Conservation (phyloP, 2,113 vertebrate species). For the Phrynosoma platyrhinos region DNA sequence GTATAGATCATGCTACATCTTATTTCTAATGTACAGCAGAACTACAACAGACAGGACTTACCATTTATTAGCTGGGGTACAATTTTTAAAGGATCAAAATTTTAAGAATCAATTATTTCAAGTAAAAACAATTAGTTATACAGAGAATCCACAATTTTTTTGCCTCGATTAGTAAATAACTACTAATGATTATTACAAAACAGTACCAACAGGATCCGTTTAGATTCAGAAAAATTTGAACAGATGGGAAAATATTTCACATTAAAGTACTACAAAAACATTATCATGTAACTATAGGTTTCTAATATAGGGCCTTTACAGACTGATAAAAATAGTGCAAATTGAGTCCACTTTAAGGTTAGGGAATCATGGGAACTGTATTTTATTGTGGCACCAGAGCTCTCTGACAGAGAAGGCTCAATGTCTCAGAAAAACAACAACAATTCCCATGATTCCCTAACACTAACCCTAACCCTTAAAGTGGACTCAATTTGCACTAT, state of each 20-base stretch:
- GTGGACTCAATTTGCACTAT: no score
- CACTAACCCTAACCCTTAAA: no score
- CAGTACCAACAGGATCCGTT: not conserved
- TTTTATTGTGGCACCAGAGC: no score
- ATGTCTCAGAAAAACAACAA: no score
- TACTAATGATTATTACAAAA: not conserved
- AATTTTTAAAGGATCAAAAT: not conserved
- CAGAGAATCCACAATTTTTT: not conserved
- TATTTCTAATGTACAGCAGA: not conserved
- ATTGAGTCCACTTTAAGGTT: no score
- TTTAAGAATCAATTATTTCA: not conserved
- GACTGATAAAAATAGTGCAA: no score
- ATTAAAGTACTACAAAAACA: not conserved
- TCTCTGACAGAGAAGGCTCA: no score
- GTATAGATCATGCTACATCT: not conserved
- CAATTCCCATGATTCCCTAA: no score
- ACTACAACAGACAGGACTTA: not conserved
- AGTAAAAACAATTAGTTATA: not conserved
- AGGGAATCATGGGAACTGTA: no score
- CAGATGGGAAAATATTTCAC: not conserved
- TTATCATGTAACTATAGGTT: not conserved
- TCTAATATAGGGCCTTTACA: not conserved
- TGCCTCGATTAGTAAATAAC: no score
- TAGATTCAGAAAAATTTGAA: not conserved
- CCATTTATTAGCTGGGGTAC: conserved; percentile 15